Percentiles rank a stretch among this genome's conserved stretches.
Evolutionary conservation across 2,797 vertebrate genomes (phyloP).

Genomic region (Apodemus agrarius): DNA sequence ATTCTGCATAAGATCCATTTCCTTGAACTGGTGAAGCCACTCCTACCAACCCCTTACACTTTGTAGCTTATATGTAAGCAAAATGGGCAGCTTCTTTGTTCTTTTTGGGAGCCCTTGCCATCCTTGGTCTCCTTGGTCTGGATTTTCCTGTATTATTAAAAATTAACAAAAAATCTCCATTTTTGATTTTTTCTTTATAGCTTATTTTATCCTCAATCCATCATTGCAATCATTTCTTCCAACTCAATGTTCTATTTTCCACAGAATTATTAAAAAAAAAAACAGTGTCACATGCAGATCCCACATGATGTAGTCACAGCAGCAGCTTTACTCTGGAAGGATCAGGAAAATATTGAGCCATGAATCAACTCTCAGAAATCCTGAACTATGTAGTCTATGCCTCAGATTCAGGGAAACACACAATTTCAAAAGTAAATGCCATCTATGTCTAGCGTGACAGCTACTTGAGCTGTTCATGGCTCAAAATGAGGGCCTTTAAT

Average conservation of each 20-base stretch:
- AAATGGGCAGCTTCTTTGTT: neutral
- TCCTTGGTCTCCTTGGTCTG: neutral
- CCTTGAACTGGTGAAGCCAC: too few relatives aligned
- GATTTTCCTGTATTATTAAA: neutral
- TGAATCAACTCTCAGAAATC: neutral
- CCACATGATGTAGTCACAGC: neutral
- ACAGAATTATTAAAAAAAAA: neutral
- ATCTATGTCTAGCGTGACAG: neutral
- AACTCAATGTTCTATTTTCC: neutral
- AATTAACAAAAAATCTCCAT: neutral
- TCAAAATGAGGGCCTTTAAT: neutral
- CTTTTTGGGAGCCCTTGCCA: neutral
- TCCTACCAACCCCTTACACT: neutral
- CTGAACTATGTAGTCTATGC: neutral
- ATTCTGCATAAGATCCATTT: neutral
- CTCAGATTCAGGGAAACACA: neutral
- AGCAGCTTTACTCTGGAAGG: neutral
- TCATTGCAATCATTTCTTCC: neutral
- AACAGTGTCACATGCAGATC: neutral
- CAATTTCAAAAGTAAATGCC: too few relatives aligned
- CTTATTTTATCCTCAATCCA: neutral
- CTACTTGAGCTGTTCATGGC: neutral
- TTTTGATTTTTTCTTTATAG: neutral
- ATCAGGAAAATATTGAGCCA: neutral
- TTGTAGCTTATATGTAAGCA: neutral